These are phyloP conservation scores for Crenuchus spilurus DNA, from an alignment of 2,797 vertebrate species.

Conservation along the genomic window DNA sequence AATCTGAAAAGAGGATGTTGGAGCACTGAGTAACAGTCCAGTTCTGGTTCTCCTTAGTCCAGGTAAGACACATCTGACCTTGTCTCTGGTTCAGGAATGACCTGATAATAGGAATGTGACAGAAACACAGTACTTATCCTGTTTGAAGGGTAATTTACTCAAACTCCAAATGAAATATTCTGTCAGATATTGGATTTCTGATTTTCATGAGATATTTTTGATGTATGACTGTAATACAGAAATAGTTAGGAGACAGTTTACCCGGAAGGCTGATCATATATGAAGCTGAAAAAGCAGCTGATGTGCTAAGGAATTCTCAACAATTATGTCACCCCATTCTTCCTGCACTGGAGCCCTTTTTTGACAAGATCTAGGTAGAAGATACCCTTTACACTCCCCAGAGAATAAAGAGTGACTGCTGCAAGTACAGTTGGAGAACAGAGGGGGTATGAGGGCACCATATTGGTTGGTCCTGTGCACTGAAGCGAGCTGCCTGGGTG, in stretches of 20 bases:
- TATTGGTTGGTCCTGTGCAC: neutral
- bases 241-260: conserved; percentile 5
- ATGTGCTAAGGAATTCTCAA: neutral
- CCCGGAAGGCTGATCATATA: neutral
- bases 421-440: neutral
- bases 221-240: too few relatives aligned
- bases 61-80: too few relatives aligned
- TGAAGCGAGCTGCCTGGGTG: neutral
- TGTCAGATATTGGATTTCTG: too few relatives aligned
- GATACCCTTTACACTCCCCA: neutral
- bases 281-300: neutral
- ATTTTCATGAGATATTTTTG: too few relatives aligned
- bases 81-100: too few relatives aligned
- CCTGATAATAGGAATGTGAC: too few relatives aligned
- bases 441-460: neutral
- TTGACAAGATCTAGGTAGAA: neutral
- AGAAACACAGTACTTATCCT: too few relatives aligned
- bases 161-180: too few relatives aligned
- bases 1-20: too few relatives aligned
- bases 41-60: too few relatives aligned
- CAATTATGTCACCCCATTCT: neutral
- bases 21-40: too few relatives aligned
- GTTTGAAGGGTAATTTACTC: too few relatives aligned
- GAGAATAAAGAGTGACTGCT: conserved; percentile 7
- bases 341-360: neutral